Percentiles rank a stretch among this genome's conserved stretches.
Conservation (phyloP, 1,140 invertebrate genomes). For the Drosophila repletoides region DNA sequence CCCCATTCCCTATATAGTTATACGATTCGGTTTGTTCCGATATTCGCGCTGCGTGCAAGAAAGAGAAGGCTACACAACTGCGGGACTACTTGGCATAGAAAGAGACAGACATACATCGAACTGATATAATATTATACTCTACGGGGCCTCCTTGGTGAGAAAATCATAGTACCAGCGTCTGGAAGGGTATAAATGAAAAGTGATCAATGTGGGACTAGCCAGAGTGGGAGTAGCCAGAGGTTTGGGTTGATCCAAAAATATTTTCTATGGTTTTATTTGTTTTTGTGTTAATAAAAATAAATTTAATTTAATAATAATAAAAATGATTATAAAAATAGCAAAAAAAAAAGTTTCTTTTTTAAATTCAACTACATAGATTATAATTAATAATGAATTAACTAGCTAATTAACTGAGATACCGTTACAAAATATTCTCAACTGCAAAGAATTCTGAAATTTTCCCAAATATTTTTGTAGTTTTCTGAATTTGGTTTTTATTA, state of each 20-base stretch:
- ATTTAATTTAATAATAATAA: constrained; percentile 30
- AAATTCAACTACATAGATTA: constrained; percentile 70
- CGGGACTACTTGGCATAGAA: too few species aligned
- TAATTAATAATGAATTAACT: constrained; percentile 74
- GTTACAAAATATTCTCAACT: constrained; percentile 55
- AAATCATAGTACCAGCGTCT: too few species aligned
- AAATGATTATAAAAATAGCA: constrained; percentile 45
- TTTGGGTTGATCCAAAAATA: constrained; percentile 37
- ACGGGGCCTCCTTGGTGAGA: too few species aligned
- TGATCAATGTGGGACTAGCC: too few species aligned
- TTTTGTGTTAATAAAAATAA: constrained; percentile 34
- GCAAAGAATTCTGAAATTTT: constrained; percentile 12
- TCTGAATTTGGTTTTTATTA: constrained; percentile 57
- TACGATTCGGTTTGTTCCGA: too few species aligned
- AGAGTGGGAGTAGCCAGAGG: not conserved
- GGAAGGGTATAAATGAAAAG: too few species aligned
- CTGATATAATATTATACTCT: too few species aligned
- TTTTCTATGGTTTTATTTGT: constrained; percentile 47
- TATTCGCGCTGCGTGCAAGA: too few species aligned
- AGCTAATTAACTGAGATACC: constrained; percentile 79
- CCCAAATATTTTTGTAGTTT: constrained; percentile 39
- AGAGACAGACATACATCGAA: too few species aligned
- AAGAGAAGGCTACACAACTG: too few species aligned
- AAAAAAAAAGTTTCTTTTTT: constrained; percentile 45
- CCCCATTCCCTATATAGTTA: too few species aligned